Evolutionary conservation across 2,888 invertebrate species (phyloP).

Genomic region (Dicranocentrus wangi): DNA sequence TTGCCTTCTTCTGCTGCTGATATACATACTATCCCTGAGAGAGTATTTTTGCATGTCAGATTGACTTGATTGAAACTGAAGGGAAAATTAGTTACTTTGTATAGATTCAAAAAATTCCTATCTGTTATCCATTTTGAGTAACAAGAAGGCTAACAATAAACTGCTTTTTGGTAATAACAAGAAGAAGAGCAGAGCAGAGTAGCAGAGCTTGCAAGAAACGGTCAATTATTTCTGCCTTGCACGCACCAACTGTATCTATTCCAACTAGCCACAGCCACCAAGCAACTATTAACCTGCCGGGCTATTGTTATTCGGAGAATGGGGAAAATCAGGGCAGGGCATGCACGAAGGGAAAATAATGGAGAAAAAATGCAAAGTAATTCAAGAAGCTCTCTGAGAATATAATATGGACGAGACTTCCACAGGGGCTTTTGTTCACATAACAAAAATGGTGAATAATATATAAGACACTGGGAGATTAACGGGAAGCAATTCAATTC

Average conservation of each 20-base stretch:
- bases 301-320: slow-evolving; percentile 25
- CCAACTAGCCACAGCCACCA: slow-evolving; percentile 30
- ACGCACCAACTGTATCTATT: neutral
- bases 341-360: slow-evolving; percentile 28
- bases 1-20: neutral
- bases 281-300: slow-evolving; percentile 14
- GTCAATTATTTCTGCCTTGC: slow-evolving; percentile 43
- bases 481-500: slow-evolving; percentile 54
- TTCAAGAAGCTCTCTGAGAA: slow-evolving; percentile 51
- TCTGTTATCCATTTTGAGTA: slow-evolving; percentile 49
- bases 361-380: slow-evolving; percentile 48
- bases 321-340: slow-evolving; percentile 50
- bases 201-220: slow-evolving; percentile 13
- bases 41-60: slow-evolving; percentile 30
- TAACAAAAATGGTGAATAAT: slow-evolving; percentile 29
- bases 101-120: slow-evolving; percentile 39
- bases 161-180: slow-evolving; percentile 48
- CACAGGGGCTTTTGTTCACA: slow-evolving; percentile 37
- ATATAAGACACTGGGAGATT: slow-evolving; percentile 48
- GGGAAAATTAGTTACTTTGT: slow-evolving; percentile 59
- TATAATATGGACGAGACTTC: slow-evolving; percentile 35
- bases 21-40: too few species aligned
- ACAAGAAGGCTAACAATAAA: slow-evolving; percentile 47
- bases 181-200: slow-evolving; percentile 28
- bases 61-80: slow-evolving; percentile 64